Conservation (phyloP, 2,113 vertebrate species). For the Physeter macrocephalus region DNA sequence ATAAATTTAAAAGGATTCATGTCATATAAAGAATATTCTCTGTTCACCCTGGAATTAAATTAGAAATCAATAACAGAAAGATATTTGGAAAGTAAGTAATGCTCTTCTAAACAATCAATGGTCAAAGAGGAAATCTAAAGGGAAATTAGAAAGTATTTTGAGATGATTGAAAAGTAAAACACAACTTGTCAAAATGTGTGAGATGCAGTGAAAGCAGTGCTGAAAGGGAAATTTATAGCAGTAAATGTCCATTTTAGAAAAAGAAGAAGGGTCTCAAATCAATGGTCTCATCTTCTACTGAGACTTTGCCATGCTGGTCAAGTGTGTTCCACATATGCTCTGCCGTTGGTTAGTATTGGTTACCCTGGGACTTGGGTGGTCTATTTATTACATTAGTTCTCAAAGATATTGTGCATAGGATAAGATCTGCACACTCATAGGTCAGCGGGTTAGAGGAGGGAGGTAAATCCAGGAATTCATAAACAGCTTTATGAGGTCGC, state of each 20-base stretch:
- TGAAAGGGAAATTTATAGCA: background rate
- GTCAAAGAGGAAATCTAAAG: background rate
- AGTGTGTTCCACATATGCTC: background rate
- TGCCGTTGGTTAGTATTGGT: background rate
- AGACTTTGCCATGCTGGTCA: background rate
- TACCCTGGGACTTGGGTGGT: background rate
- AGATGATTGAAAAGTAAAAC: background rate
- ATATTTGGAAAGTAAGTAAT: background rate
- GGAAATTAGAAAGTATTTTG: background rate
- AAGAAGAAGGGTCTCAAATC: background rate
- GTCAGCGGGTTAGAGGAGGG: background rate
- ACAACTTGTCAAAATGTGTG: background rate
- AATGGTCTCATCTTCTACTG: background rate
- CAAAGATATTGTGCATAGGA: background rate
- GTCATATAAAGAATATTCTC: background rate
- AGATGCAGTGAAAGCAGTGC: background rate
- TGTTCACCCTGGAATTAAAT: background rate
- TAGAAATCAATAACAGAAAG: background rate
- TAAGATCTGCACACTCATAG: background rate
- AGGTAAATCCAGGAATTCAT: background rate
- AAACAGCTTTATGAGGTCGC: background rate
- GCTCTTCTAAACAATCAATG: background rate
- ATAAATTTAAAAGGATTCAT: background rate
- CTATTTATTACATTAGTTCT: background rate
- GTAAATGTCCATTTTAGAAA: background rate